Conservation (phyloP, 1,140 invertebrate genomes). For the Cryptotermes secundus region DNA sequence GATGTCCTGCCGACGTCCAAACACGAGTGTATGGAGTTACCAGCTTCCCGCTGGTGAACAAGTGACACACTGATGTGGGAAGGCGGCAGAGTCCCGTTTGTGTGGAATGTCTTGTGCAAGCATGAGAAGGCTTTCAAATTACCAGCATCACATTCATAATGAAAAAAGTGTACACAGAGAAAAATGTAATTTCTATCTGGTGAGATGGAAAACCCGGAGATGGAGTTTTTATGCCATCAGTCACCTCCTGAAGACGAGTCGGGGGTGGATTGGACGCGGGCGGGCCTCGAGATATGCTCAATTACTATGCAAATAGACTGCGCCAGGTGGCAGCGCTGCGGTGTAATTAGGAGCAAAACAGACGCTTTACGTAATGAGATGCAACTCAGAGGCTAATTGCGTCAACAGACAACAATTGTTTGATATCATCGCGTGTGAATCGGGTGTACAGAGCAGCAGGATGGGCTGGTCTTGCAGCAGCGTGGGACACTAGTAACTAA, state of each 20-base stretch:
- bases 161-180: constrained; percentile 19
- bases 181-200: constrained; percentile 34
- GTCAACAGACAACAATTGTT: not conserved
- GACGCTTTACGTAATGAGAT: not conserved
- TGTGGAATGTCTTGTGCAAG: constrained; percentile 24
- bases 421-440: not conserved
- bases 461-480: no score
- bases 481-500: no score
- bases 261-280: not conserved
- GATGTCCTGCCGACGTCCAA: no score
- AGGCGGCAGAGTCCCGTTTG: not conserved
- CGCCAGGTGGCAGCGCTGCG: not conserved
- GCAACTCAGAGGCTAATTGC: not conserved
- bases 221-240: constrained; percentile 10
- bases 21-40: no score
- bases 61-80: no score
- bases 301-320: constrained; percentile 2
- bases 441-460: no score
- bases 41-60: no score
- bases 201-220: constrained; percentile 32
- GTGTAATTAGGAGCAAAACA: constrained; percentile 9
- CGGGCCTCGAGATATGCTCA: not conserved
- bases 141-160: constrained; percentile 30
- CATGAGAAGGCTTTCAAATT: constrained; percentile 34
- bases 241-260: not conserved